A percentile compares a stretch with the other conserved stretches of the same genome.
Evolutionary conservation across 2,888 invertebrate genomes (phyloP).

Genomic region (Eueremaeus valkanovi): DNA sequence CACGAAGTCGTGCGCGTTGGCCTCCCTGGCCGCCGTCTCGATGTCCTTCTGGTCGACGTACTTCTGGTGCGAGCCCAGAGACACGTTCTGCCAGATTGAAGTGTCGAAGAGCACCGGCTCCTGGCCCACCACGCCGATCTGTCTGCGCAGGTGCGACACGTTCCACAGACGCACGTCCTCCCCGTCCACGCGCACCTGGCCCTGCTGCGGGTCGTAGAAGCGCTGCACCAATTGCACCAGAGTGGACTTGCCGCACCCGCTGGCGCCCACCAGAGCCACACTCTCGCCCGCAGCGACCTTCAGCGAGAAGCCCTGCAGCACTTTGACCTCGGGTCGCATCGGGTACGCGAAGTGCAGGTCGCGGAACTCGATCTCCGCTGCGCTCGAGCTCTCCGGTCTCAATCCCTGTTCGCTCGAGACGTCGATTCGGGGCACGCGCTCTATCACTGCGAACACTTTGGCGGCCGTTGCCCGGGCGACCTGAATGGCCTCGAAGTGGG

Average conservation of each 20-base stretch:
- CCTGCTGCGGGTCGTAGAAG: slow-evolving; percentile 64
- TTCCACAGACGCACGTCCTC: slow-evolving; percentile 55
- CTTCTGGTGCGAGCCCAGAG: slow-evolving; percentile 54
- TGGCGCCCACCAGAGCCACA: slow-evolving; percentile 52
- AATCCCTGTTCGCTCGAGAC: slow-evolving; percentile 10
- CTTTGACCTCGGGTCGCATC: slow-evolving; percentile 67
- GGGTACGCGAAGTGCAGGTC: slow-evolving; percentile 73
- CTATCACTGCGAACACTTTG: slow-evolving; percentile 55
- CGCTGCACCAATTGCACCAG: slow-evolving; percentile 59
- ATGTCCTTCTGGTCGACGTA: slow-evolving; percentile 58
- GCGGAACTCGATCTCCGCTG: slow-evolving; percentile 59
- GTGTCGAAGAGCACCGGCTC: slow-evolving; percentile 62
- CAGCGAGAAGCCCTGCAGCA: slow-evolving; percentile 57
- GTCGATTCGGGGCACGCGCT: slow-evolving; percentile 51
- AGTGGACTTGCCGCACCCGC: slow-evolving; percentile 53
- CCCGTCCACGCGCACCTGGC: slow-evolving; percentile 54
- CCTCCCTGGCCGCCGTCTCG: slow-evolving; percentile 65
- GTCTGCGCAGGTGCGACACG: slow-evolving; percentile 54
- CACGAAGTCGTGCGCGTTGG: slow-evolving; percentile 73
- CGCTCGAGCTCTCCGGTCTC: no score
- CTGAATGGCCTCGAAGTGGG: slow-evolving; percentile 73
- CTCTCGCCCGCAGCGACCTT: slow-evolving; percentile 45
- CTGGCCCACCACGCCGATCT: slow-evolving; percentile 55
- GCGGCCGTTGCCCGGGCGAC: slow-evolving; percentile 73
- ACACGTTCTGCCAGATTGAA: slow-evolving; percentile 58